phyloP scores from a whole-genome alignment of 35 echinoderm and acorn worm genomes.

The Anneissia japonica region DNA sequence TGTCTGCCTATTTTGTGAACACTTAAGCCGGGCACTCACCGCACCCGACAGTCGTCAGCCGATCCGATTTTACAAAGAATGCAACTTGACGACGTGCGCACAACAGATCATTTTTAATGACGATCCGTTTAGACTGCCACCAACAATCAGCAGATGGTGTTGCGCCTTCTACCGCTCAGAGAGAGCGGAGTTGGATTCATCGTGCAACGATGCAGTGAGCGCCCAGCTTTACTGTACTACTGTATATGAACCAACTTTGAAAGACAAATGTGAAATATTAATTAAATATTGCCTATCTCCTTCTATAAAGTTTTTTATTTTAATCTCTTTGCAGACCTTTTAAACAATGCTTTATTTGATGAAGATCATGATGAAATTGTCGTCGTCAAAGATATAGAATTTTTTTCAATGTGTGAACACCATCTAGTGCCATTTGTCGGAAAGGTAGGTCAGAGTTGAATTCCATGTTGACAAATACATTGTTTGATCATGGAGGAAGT shows the following conservation, averaged over 20 bases:
- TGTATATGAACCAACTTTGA: not conserved
- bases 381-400: constrained; percentile 88
- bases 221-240: no score
- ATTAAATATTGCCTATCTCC: not conserved
- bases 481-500: not conserved
- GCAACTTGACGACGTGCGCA: no score
- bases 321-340: constrained; percentile 52
- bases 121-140: no score
- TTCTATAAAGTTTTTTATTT: not conserved
- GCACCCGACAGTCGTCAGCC: no score
- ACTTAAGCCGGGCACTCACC: no score
- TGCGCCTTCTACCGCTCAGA: no score
- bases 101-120: no score
- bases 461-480: not conserved
- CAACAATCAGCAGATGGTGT: no score
- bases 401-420: constrained; percentile 98
- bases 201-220: no score
- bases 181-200: no score
- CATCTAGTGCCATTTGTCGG: constrained; percentile 94
- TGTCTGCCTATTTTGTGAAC: no score
- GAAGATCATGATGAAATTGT: constrained; percentile 98
- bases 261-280: not conserved
- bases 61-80: no score
- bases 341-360: constrained; percentile 97
- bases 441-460: constrained; percentile 43